Conservation (phyloP, 2,888 invertebrate genomes). For the Loripinus fragilis region DNA sequence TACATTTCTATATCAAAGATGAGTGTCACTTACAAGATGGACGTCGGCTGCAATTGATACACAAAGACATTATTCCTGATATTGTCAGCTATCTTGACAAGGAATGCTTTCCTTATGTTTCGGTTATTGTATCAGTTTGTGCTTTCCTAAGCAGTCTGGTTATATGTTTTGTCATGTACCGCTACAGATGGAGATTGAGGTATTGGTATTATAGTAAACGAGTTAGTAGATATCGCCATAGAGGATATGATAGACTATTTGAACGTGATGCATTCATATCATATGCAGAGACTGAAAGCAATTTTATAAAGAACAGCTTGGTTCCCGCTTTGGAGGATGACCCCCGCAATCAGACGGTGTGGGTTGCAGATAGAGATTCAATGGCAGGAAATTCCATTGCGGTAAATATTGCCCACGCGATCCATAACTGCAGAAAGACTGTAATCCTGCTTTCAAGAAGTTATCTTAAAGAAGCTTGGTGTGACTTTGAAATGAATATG, state of each 20-base stretch:
- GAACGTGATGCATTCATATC: conserved; percentile 55
- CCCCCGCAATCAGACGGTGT: conserved; percentile 33
- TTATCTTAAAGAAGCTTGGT: conserved; percentile 50
- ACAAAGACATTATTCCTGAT: not conserved
- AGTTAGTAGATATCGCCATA: conserved; percentile 22
- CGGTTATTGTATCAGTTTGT: not conserved
- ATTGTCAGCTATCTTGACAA: not conserved
- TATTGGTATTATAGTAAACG: conserved; percentile 49
- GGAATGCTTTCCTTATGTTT: not conserved
- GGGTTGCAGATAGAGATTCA: conserved; percentile 51
- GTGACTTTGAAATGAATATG: conserved; percentile 58
- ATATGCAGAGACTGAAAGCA: conserved; percentile 29
- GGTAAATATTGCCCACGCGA: conserved; percentile 53
- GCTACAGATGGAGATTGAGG: conserved; percentile 54
- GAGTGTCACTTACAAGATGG: conserved; percentile 23
- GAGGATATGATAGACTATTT: conserved; percentile 50
- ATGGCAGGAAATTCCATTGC: conserved; percentile 45
- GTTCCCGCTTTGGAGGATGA: conserved; percentile 47
- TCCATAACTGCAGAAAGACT: conserved; percentile 46
- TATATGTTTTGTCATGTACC: conserved; percentile 26
- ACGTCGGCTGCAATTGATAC: not conserved
- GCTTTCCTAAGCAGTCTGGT: conserved; percentile 16
- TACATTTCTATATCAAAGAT: not conserved
- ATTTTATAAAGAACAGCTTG: conserved; percentile 45
- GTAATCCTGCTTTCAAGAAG: conserved; percentile 45